A percentile compares a stretch with the other conserved stretches of the same genome.
These are phyloP conservation scores for Hormiphora californensis DNA, from an alignment of 37 sponge, comb jelly and placozoan species.

Conservation along the genomic window DNA sequence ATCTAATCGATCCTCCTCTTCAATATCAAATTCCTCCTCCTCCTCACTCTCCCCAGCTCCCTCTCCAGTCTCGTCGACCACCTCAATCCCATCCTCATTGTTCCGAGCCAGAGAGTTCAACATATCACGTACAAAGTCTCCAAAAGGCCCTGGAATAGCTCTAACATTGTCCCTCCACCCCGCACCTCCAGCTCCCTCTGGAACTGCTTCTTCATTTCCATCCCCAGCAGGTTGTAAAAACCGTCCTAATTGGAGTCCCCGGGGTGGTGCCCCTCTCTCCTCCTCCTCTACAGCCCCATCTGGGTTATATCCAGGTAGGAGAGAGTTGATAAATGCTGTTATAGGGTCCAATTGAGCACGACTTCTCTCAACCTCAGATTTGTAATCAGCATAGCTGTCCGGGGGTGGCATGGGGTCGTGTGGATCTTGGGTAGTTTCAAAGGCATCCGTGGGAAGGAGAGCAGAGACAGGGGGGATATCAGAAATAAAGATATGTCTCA, in stretches of 20 bases:
- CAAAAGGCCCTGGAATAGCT: slow-evolving; percentile 30
- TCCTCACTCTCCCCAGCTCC: neutral
- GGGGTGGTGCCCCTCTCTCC: neutral
- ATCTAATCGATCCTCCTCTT: neutral
- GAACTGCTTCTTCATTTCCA: neutral
- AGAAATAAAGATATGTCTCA: slow-evolving; percentile 42
- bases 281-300: neutral
- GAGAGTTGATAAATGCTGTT: slow-evolving; percentile 42
- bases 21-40: slow-evolving; percentile 3
- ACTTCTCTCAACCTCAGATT: neutral
- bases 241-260: neutral
- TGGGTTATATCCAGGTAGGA: slow-evolving; percentile 35
- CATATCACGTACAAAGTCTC: neutral
- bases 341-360: neutral
- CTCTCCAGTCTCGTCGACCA: neutral
- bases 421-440: slow-evolving; percentile 14
- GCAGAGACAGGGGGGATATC: slow-evolving; percentile 32
- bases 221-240: slow-evolving; percentile 17
- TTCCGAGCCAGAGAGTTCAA: neutral
- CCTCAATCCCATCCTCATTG: neutral
- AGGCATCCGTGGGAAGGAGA: neutral
- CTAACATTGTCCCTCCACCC: slow-evolving; percentile 29
- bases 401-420: slow-evolving; percentile 46
- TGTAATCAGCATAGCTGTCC: slow-evolving; percentile 18
- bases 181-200: no score